These are phyloP conservation scores for Melipona beecheii DNA, from an alignment of 2,888 invertebrate species.

Conservation along the genomic window DNA sequence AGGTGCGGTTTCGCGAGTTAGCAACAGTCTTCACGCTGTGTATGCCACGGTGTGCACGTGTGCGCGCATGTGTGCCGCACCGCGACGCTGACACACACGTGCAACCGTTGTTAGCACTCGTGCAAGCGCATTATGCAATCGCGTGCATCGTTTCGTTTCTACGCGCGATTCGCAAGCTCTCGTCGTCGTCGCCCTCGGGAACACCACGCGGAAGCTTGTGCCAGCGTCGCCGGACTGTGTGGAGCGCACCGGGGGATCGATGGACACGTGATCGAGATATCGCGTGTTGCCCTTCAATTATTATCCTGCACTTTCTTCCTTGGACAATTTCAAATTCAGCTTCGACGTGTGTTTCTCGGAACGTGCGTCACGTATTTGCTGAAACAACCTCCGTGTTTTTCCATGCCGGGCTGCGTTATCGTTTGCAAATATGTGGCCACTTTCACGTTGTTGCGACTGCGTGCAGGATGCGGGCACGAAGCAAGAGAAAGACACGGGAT, in stretches of 20 bases:
- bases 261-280: conserved; percentile 41
- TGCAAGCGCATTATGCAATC: conserved; percentile 55
- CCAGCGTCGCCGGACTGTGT: conserved; percentile 26
- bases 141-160: conserved; percentile 57
- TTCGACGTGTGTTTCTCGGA: not conserved
- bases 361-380: not conserved
- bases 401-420: no score
- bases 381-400: not conserved
- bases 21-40: conserved; percentile 38
- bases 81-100: conserved; percentile 55
- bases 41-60: conserved; percentile 5
- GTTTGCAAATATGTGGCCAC: not conserved
- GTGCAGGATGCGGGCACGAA: no score
- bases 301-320: conserved; percentile 1
- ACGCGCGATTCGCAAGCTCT: conserved; percentile 56
- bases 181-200: conserved; percentile 15
- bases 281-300: conserved; percentile 23
- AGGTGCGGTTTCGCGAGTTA: conserved; percentile 57
- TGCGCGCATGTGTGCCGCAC: conserved; percentile 8
- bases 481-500: no score
- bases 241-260: conserved; percentile 19
- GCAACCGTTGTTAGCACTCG: conserved; percentile 33
- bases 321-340: not conserved
- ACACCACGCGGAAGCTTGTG: conserved; percentile 41
- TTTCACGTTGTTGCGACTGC: not conserved